phyloP scores from a whole-genome alignment of 2,888 invertebrate species.

The Dryobota labecula region DNA sequence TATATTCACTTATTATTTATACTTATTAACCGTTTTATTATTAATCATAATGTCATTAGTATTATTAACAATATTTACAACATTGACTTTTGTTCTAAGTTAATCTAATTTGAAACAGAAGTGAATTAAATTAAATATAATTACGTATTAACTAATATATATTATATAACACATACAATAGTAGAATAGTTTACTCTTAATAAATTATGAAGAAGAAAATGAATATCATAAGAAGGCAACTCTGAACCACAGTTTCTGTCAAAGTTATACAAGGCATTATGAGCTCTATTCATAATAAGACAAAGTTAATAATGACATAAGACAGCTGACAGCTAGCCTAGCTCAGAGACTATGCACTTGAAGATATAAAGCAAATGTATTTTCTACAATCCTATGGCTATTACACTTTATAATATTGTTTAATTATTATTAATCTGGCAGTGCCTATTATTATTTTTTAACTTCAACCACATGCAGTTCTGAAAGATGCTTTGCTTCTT shows the following conservation, averaged over 20 bases:
- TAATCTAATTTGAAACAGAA: conserved; percentile 57
- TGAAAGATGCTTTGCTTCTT: conserved; percentile 38
- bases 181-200: conserved; percentile 28
- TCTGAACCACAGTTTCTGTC: conserved; percentile 32
- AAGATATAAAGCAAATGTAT: conserved; percentile 19
- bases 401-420: conserved; percentile 41
- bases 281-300: conserved; percentile 3
- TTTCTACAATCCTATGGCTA: conserved; percentile 27
- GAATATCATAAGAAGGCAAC: conserved; percentile 37
- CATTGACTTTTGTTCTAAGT: conserved; percentile 69
- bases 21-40: conserved; percentile 63
- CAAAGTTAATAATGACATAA: conserved; percentile 20
- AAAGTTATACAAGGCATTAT: conserved; percentile 38
- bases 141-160: conserved; percentile 36
- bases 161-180: conserved; percentile 33
- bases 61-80: conserved; percentile 82
- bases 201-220: conserved; percentile 38
- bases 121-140: conserved; percentile 36
- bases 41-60: conserved; percentile 66
- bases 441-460: conserved; percentile 72
- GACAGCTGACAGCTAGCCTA: conserved; percentile 14
- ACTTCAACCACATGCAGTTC: conserved; percentile 42
- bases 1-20: conserved; percentile 72
- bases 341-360: conserved; percentile 11
- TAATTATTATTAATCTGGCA: conserved; percentile 71